Evolutionary conservation across 2,113 vertebrate genomes (phyloP), one percentile per base, ranked within the genome.

Genomic region (Tragelaphus imberbis): DNA sequence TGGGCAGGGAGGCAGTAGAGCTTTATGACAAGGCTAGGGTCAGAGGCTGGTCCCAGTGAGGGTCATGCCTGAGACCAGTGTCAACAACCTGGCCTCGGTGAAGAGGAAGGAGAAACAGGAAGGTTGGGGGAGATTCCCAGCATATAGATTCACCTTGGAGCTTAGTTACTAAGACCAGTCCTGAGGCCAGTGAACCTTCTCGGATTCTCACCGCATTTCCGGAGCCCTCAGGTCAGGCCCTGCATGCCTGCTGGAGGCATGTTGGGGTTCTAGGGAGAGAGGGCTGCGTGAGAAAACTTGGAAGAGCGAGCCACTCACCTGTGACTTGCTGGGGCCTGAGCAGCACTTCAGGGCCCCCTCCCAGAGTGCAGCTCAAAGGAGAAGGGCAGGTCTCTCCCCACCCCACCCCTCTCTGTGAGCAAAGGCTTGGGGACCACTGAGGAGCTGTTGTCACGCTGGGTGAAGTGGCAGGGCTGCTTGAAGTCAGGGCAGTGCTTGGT

Each of bases 121-220:
- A 11, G 61, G 17, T 4, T 12, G 44, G 47, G 10, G 44, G 7
- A 3, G 53, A 17, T 8, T 30, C 84, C 15, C 19, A n/a, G 7
- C 53, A 84, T 5, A 19, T 6, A 44, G 44, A 27, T 1, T 7
- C 2, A 0, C 14, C 28, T 53, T 4, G 2, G 10, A 1, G 6
- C 81, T 5, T 7, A 58, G 33, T 44, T 4, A 5, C 49, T 68
- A 10, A 53, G 27, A 40, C 47, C 27, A 71, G 55, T 63, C 49
- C 58, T 79, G 23, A 61, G 79, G 44, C 40, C 30, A 7, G 17
- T 3, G 7, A 27, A 7, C 28, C 23, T 44, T 88, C 75, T 77
- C 19, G 21, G 23, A n/a, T 82, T 55, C 75, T 86, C 14, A 27
- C 27, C 40, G n/a, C n/a, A 9, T 1, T 14, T 1, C 23, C 16